Base-by-base conservation (phyloP, 2,797 vertebrate species). In the Sandelia bainsii region DNA sequence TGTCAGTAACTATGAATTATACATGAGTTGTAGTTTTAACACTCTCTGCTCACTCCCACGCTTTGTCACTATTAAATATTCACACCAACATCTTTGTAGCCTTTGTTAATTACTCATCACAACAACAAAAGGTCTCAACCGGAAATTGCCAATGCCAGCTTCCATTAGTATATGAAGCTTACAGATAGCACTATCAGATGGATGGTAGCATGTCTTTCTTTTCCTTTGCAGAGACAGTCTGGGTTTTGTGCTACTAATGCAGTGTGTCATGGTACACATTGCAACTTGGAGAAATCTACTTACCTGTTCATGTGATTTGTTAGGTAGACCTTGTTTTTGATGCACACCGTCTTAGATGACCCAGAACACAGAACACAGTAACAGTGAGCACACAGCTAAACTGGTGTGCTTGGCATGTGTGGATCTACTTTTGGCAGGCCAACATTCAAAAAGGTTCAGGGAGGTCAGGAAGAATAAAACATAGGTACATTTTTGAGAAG, bases 31-130 rank as follows among this genome's bases (percentile, higher is more conserved):
- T 92, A 92, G 90, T 92, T 94, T 91, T 91, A 92, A 86, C 85
- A 80, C 81, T 87, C 84, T 87, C 89, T 91, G 82, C 79, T 92
- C 87, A 82, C 84, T 85, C 65, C 80, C 77, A 77, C 72, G 53
- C 83, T 93, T 93, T 93, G 94, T 92, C 91, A 90, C 89, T 84
- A 93, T 95, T 94, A 95, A 95, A 94, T 93, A 95, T 95, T 93
- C 95, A 95, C 92, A 91, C 81, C 86, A 90, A 93, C 92, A 85
- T 92, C 93, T 94, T 95, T 91, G 94, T 89, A 91, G 92, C 93
- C 87, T 91, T 82, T 89, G 93, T 92, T 93, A 94, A 95, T 96
- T 94, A 94, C 92, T 85, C 90, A 88, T 89, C 71, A 85, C 60
- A 70, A 90, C 92, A 92, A 92, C 91, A 90, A 94, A 91, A 92